phyloP scores from a whole-genome alignment of 2,113 vertebrate species.

The Lates calcarifer region DNA sequence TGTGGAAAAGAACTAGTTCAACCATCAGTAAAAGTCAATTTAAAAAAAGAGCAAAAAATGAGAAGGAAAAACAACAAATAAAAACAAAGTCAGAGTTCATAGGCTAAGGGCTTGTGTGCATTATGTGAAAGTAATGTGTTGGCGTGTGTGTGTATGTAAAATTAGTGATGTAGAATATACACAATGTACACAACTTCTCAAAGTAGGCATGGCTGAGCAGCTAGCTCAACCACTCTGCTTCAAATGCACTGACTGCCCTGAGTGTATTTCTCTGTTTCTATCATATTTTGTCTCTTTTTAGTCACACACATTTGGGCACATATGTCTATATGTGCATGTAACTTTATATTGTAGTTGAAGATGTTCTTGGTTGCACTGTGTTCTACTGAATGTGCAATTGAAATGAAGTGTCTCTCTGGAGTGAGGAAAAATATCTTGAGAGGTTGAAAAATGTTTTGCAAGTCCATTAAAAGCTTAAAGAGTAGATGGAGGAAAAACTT shows the following conservation, averaged over 20 bases:
- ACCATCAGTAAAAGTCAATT: conserved; percentile 18
- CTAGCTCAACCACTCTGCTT: conserved; percentile 26
- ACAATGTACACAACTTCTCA: conserved; percentile 39
- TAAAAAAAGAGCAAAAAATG: conserved; percentile 7
- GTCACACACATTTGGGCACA: conserved; percentile 7
- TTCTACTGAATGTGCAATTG: background rate
- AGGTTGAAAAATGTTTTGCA: background rate
- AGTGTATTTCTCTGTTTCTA: conserved; percentile 8
- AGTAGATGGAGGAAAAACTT: background rate
- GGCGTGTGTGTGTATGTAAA: conserved; percentile 44
- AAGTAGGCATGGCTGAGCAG: conserved; percentile 62
- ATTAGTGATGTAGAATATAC: conserved; percentile 61
- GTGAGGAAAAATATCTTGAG: too few species aligned
- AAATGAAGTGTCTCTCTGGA: background rate
- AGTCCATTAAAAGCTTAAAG: background rate
- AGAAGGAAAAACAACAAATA: conserved; percentile 27
- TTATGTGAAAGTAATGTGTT: conserved; percentile 36
- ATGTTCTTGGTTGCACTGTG: background rate
- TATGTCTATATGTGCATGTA: background rate
- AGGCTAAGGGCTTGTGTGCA: conserved; percentile 30
- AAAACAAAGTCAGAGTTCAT: conserved; percentile 20
- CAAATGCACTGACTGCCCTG: conserved; percentile 19
- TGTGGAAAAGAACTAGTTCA: conserved; percentile 10
- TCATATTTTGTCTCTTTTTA: background rate
- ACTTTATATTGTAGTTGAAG: background rate